Percentiles rank a stretch among this genome's conserved stretches.
Conservation (phyloP, 2,888 invertebrate species). For the Folsomia manolachei region DNA sequence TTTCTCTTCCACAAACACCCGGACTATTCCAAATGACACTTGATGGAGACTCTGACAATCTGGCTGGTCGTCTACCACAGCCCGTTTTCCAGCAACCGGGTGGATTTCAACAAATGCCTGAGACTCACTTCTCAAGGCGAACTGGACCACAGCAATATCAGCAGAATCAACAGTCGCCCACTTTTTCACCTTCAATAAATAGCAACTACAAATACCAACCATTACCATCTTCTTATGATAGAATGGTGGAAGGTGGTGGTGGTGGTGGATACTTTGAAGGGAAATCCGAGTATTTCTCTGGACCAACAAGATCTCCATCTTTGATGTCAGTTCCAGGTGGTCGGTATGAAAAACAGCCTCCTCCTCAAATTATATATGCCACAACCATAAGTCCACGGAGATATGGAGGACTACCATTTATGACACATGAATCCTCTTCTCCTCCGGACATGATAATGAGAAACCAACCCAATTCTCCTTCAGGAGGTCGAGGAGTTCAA, state of each 20-base stretch:
- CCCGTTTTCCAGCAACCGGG: constrained; percentile 11
- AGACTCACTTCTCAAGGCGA: constrained; percentile 31
- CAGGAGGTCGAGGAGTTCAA: no score
- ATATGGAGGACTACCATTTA: background rate
- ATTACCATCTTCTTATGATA: no score
- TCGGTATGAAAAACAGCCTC: background rate
- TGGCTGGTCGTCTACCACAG: background rate
- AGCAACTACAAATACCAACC: background rate
- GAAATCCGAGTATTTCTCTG: constrained; percentile 36
- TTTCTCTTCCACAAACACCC: constrained; percentile 1
- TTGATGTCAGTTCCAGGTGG: background rate
- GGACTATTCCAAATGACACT: constrained; percentile 28
- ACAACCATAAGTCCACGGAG: constrained; percentile 37
- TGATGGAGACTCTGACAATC: constrained; percentile 11
- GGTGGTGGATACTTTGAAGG: constrained; percentile 11
- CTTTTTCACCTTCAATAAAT: no score
- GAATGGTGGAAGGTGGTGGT: no score
- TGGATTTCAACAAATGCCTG: constrained; percentile 13
- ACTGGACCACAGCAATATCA: constrained; percentile 19
- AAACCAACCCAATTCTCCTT: no score
- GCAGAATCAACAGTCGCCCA: no score
- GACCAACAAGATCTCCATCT: constrained; percentile 35
- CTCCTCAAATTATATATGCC: constrained; percentile 29
- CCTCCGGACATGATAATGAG: constrained; percentile 17
- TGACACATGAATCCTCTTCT: constrained; percentile 18